phyloP scores from a whole-genome alignment of 2,113 vertebrate species.

The Hirundichthys speculiger region DNA sequence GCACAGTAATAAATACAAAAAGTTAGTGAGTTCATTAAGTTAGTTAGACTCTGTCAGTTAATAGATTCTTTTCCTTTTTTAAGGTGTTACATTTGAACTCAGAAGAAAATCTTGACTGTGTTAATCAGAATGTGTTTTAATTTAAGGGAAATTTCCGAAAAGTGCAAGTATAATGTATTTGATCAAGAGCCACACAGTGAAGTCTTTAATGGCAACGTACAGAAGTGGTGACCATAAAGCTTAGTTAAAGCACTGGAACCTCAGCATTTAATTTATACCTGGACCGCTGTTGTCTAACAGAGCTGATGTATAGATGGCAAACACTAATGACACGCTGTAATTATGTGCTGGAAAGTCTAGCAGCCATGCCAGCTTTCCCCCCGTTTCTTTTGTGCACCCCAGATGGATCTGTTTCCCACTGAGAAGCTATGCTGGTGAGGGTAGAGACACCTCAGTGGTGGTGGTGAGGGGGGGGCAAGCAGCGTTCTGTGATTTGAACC shows the following conservation, averaged over 20 bases:
- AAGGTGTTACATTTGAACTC: no score
- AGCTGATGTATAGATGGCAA: slow-evolving; percentile 8
- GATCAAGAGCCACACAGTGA: no score
- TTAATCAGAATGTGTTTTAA: no score
- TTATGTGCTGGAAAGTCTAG: slow-evolving; percentile 31
- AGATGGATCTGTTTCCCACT: slow-evolving; percentile 14
- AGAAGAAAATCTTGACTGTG: no score
- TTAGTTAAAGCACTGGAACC: neutral
- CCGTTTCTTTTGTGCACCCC: slow-evolving; percentile 11
- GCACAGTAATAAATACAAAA: no score
- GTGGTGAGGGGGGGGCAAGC: neutral
- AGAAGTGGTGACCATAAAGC: neutral
- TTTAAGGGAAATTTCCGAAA: no score
- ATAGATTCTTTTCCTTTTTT: no score
- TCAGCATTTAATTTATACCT: slow-evolving; percentile 13
- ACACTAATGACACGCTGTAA: slow-evolving; percentile 15
- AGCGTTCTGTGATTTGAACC: neutral
- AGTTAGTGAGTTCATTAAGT: no score
- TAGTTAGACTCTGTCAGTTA: no score
- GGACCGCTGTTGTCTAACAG: neutral
- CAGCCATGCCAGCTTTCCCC: slow-evolving; percentile 16
- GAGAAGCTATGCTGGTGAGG: slow-evolving; percentile 7
- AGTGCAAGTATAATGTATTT: no score
- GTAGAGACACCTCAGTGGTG: slow-evolving; percentile 14
- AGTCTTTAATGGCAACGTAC: no score